Percentiles rank a stretch among this genome's conserved stretches.
Conservation (phyloP, 1,140 invertebrate genomes). For the Zaprionus davidi region DNA sequence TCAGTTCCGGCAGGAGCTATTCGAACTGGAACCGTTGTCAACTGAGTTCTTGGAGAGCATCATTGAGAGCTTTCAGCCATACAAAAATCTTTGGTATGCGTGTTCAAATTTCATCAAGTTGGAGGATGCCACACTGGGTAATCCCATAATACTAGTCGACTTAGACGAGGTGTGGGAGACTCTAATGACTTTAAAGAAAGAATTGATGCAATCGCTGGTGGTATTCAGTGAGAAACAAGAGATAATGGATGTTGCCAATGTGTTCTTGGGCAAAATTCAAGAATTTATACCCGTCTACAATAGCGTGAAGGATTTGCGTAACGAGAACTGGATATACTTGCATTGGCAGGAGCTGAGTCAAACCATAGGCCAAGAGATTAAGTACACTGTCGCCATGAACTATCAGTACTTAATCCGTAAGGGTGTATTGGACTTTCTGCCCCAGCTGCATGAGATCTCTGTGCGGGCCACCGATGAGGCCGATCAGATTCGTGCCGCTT, state of each 20-base stretch:
- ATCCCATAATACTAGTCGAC: constrained; percentile 69
- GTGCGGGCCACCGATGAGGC: constrained; percentile 69
- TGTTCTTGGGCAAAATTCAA: constrained; percentile 61
- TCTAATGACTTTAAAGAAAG: constrained; percentile 51
- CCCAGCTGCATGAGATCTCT: constrained; percentile 67
- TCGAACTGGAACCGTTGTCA: constrained; percentile 75
- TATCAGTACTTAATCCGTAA: constrained; percentile 72
- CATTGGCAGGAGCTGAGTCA: constrained; percentile 73
- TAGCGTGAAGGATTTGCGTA: constrained; percentile 69
- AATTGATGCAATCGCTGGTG: constrained; percentile 43
- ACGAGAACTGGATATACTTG: constrained; percentile 78
- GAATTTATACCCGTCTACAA: constrained; percentile 66
- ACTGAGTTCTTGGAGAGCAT: constrained; percentile 68
- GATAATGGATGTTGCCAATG: constrained; percentile 67
- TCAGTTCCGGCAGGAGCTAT: constrained; percentile 66
- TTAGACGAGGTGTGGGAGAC: constrained; percentile 64
- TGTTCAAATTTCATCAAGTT: constrained; percentile 74
- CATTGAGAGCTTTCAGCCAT: constrained; percentile 65
- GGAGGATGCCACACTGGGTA: constrained; percentile 77
- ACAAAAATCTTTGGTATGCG: constrained; percentile 70
- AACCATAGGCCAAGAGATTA: constrained; percentile 64
- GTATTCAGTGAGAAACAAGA: constrained; percentile 71
- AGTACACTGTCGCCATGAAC: constrained; percentile 68
- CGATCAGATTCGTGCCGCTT: constrained; percentile 52
- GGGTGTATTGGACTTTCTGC: constrained; percentile 67